Evolutionary conservation across 2,797 vertebrate species (phyloP).

Genomic region (Nasua narica): DNA sequence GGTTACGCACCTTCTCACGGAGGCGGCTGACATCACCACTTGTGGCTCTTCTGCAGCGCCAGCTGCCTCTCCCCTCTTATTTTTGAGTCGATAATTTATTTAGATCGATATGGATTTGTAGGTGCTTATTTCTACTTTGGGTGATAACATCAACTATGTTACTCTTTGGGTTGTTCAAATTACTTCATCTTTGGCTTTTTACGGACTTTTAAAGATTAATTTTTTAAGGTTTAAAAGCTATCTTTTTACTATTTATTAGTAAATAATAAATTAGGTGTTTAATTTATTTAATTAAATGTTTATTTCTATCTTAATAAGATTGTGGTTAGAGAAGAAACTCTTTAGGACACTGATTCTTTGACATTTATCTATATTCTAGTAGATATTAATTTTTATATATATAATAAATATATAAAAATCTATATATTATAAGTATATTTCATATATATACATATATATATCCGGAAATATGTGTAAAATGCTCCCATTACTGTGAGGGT

Average conservation of each 20-base stretch:
- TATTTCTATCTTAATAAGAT: background rate
- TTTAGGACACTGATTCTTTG: background rate
- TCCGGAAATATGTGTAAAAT: background rate
- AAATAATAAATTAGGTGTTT: too few species aligned
- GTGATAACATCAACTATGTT: background rate
- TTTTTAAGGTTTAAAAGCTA: background rate
- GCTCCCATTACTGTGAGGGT: background rate
- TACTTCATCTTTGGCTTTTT: background rate
- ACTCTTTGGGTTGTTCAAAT: background rate
- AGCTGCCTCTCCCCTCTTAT: background rate
- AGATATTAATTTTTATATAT: background rate
- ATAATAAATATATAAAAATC: too few species aligned
- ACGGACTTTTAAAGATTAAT: background rate
- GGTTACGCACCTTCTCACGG: too few species aligned
- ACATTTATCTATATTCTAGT: background rate
- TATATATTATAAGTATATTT: too few species aligned
- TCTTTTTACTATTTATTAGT: background rate
- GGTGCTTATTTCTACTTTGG: background rate
- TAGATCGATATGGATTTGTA: background rate
- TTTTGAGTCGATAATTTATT: background rate
- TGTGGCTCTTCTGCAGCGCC: background rate
- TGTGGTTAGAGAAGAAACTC: background rate
- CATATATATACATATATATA: too few species aligned
- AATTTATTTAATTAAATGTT: background rate
- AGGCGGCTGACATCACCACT: background rate